Evolutionary conservation across 1,140 invertebrate genomes (phyloP).

Genomic region (Dreissena polymorpha): DNA sequence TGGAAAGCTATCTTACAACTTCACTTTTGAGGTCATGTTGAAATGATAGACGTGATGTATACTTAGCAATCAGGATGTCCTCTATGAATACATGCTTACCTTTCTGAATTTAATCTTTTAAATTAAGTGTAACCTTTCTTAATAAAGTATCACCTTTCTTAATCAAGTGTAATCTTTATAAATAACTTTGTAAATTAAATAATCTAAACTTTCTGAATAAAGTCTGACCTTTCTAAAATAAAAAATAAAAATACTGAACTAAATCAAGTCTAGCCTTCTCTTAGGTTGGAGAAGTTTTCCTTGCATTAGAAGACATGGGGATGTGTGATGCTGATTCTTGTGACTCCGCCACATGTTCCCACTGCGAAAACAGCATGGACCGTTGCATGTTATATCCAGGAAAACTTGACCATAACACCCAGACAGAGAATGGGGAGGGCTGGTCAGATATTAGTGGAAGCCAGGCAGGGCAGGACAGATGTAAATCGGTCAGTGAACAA

Average conservation of each 20-base stretch:
- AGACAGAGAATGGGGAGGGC: no score
- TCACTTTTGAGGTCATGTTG: not conserved
- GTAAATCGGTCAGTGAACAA: no score
- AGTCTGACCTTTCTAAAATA: no score
- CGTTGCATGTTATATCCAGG: not conserved
- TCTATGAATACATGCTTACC: not conserved
- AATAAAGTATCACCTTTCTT: no score
- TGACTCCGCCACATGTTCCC: conserved; percentile 48
- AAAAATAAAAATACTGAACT: no score
- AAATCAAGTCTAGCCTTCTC: not conserved
- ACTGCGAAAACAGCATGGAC: conserved; percentile 43
- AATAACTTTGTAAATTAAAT: no score
- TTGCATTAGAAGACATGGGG: conserved; percentile 25
- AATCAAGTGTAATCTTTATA: no score
- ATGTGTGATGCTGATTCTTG: conserved; percentile 40
- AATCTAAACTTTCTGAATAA: no score
- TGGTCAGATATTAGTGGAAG: no score
- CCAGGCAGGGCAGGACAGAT: no score
- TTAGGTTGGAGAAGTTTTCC: conserved; percentile 43
- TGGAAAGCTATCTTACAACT: not conserved
- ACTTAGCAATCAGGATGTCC: not conserved
- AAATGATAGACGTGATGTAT: not conserved
- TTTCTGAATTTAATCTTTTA: not conserved
- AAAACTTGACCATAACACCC: no score
- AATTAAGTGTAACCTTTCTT: not conserved